phyloP scores from a whole-genome alignment of 2,888 invertebrate genomes.

The Athalia circularis region DNA sequence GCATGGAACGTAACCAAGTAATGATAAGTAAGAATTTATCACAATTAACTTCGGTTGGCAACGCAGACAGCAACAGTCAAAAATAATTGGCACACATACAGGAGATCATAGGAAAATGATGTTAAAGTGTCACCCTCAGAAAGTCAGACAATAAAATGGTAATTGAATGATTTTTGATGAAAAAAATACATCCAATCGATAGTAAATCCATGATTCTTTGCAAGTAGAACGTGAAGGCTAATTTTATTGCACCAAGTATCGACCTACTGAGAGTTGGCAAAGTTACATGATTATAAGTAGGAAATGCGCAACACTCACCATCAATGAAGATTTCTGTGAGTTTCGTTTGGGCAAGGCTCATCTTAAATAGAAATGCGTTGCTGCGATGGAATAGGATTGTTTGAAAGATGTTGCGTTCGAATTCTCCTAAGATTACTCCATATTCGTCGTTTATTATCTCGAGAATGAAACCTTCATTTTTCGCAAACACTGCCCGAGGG shows the following conservation, averaged over 20 bases:
- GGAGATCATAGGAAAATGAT: no score
- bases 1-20: not conserved
- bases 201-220: no score
- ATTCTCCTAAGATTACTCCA: slow-evolving; percentile 59
- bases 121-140: no score
- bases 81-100: not conserved
- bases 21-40: not conserved
- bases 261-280: no score
- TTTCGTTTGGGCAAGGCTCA: slow-evolving; percentile 45
- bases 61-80: not conserved
- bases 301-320: slow-evolving; percentile 41
- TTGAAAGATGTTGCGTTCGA: slow-evolving; percentile 58
- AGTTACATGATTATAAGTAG: no score
- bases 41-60: slow-evolving; percentile 5
- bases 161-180: no score
- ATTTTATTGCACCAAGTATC: no score
- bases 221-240: no score
- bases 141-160: no score
- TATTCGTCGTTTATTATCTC: slow-evolving; percentile 58
- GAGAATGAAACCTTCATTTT: slow-evolving; percentile 58
- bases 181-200: no score
- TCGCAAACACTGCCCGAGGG: slow-evolving; percentile 55
- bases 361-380: slow-evolving; percentile 51
- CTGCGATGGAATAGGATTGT: slow-evolving; percentile 62
- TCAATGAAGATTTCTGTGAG: slow-evolving; percentile 50